Percentiles rank a stretch among this genome's conserved stretches.
Evolutionary conservation across 2,113 vertebrate genomes (phyloP).

Genomic region (Heliornis fulica): DNA sequence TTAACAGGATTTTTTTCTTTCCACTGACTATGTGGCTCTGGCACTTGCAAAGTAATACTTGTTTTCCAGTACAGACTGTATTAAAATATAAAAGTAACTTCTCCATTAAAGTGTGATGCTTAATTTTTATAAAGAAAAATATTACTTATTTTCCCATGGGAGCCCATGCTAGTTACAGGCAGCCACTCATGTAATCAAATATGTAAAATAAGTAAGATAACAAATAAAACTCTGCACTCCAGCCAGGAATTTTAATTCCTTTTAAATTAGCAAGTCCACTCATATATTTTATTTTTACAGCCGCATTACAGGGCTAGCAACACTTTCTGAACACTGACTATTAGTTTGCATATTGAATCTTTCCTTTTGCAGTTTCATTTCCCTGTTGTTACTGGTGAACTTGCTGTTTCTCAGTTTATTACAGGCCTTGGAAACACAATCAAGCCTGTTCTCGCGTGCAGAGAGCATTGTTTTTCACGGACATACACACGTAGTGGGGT

Average conservation of each 20-base stretch:
- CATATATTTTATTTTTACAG: not conserved
- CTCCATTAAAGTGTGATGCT: not conserved
- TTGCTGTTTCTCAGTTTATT: not conserved
- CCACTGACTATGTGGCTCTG: not conserved
- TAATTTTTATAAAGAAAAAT: not conserved
- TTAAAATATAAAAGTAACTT: not conserved
- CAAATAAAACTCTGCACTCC: not conserved
- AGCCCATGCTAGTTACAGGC: not conserved
- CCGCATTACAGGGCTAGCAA: not conserved
- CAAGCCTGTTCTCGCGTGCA: not conserved
- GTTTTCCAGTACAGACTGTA: not conserved
- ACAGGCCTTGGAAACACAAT: not conserved
- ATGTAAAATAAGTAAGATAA: constrained; percentile 4
- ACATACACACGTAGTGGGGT: not conserved
- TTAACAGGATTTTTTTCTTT: not conserved
- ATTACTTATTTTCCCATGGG: not conserved
- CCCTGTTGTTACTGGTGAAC: not conserved
- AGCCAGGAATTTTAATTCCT: not conserved
- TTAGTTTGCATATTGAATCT: not conserved
- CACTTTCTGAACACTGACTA: not conserved
- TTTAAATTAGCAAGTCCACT: not conserved
- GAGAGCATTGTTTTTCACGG: not conserved
- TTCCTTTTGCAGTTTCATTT: not conserved
- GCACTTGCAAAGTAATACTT: not conserved
- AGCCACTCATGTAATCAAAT: not conserved